Conservation (phyloP, 2,797 vertebrate species). For the Megalops cyprinoides region DNA sequence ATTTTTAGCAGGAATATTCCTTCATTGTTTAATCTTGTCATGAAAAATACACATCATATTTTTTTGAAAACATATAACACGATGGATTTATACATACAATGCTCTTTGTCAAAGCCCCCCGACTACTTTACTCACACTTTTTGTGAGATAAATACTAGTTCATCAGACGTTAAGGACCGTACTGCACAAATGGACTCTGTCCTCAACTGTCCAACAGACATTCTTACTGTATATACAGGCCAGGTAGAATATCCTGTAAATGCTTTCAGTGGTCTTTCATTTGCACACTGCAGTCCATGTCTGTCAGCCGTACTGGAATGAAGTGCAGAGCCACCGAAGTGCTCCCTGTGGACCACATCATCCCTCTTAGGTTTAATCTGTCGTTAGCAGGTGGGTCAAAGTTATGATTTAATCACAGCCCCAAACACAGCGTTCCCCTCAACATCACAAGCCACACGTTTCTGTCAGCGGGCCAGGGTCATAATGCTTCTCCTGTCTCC, state of each 20-base stretch:
- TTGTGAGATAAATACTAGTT: no score
- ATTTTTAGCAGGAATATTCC: not conserved
- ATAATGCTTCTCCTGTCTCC: constrained; percentile 53
- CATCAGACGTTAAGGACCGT: no score
- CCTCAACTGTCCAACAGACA: no score
- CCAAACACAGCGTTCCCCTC: constrained; percentile 50
- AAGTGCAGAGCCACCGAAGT: constrained; percentile 45
- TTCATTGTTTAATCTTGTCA: not conserved
- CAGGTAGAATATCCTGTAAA: no score
- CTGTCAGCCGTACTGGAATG: constrained; percentile 51
- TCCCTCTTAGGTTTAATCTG: constrained; percentile 53
- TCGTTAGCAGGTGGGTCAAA: constrained; percentile 55
- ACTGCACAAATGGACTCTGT: no score
- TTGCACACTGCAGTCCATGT: constrained; percentile 25
- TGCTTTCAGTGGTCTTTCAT: no score
- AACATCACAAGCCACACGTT: constrained; percentile 45
- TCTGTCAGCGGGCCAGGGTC: constrained; percentile 51
- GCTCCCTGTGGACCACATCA: constrained; percentile 35
- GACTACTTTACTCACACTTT: no score
- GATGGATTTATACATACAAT: no score
- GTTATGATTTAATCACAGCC: constrained; percentile 52
- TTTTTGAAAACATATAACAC: no score
- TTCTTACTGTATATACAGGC: no score
- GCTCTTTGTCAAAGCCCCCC: no score
- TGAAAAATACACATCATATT: no score